These are phyloP conservation scores for Pseudomyrmex concolor DNA, from an alignment of 1,140 invertebrate species.

Conservation along the genomic window DNA sequence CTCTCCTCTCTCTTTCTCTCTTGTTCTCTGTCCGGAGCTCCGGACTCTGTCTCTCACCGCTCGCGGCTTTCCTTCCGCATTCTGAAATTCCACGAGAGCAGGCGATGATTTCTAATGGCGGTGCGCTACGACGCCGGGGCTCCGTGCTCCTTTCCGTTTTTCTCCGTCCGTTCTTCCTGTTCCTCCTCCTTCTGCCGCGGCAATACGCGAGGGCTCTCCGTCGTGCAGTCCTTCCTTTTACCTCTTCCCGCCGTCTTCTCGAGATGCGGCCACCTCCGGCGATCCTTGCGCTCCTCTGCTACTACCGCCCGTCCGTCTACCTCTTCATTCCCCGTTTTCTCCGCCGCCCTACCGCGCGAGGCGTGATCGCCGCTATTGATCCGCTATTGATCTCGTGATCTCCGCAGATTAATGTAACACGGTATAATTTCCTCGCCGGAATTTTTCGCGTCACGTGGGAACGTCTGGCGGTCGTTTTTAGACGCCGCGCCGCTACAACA, in stretches of 20 bases:
- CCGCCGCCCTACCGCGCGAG: conserved; percentile 41
- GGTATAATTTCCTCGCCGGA: conserved; percentile 59
- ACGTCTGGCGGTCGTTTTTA: conserved; percentile 57
- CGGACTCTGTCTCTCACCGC: conserved; percentile 55
- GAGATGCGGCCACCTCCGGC: conserved; percentile 36
- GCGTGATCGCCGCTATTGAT: conserved; percentile 61
- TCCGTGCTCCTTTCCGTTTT: conserved; percentile 54
- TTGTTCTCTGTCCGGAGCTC: not conserved
- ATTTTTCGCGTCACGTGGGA: conserved; percentile 59
- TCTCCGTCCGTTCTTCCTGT: conserved; percentile 51
- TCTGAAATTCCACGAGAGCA: conserved; percentile 77
- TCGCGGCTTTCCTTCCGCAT: conserved; percentile 81
- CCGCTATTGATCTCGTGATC: conserved; percentile 61
- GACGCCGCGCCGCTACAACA: conserved; percentile 35
- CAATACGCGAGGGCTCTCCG: conserved; percentile 42
- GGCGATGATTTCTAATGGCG: conserved; percentile 77
- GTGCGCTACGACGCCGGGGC: conserved; percentile 47
- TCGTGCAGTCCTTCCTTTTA: conserved; percentile 42
- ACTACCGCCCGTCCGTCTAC: conserved; percentile 32
- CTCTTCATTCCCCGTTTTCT: not conserved
- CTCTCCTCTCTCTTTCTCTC: conserved; percentile 5
- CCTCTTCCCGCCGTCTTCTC: conserved; percentile 22
- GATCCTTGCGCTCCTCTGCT: conserved; percentile 46
- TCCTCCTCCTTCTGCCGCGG: conserved; percentile 50
- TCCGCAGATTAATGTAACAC: conserved; percentile 60